Evolutionary conservation across 1,140 invertebrate species (phyloP).

Genomic region (Trachymyrmex septentrionalis): DNA sequence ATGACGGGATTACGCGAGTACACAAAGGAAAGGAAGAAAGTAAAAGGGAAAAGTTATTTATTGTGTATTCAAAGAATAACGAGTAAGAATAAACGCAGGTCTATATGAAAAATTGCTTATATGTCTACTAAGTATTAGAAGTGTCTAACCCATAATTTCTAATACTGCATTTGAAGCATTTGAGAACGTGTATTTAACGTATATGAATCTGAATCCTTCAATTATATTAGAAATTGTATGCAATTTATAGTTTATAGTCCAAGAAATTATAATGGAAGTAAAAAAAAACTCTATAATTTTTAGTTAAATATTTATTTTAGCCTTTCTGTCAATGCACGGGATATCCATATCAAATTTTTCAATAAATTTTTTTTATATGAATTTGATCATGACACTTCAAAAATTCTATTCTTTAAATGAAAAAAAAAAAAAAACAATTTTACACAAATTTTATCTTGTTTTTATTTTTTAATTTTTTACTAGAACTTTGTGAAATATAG

Average conservation of each 20-base stretch:
- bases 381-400: too few species aligned
- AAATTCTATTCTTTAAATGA: too few species aligned
- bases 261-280: neutral
- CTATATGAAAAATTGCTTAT: neutral
- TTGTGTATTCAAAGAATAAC: constrained; percentile 2
- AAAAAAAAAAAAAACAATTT: too few species aligned
- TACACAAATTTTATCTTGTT: too few species aligned
- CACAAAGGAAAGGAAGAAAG: constrained; percentile 9
- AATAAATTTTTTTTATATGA: too few species aligned
- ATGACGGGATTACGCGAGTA: constrained; percentile 24
- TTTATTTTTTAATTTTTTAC: too few species aligned
- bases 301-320: neutral
- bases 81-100: neutral
- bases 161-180: constrained; percentile 12
- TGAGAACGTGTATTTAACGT: neutral
- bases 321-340: too few species aligned
- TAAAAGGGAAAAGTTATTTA: constrained; percentile 29
- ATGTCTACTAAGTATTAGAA: neutral
- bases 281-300: neutral
- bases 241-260: neutral
- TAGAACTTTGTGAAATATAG: too few species aligned
- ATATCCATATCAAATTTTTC: too few species aligned
- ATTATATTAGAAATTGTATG: constrained; percentile 20
- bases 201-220: neutral
- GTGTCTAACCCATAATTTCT: neutral